Base-by-base conservation (phyloP, 2,888 invertebrate species). In the Lapara coniferarum region DNA sequence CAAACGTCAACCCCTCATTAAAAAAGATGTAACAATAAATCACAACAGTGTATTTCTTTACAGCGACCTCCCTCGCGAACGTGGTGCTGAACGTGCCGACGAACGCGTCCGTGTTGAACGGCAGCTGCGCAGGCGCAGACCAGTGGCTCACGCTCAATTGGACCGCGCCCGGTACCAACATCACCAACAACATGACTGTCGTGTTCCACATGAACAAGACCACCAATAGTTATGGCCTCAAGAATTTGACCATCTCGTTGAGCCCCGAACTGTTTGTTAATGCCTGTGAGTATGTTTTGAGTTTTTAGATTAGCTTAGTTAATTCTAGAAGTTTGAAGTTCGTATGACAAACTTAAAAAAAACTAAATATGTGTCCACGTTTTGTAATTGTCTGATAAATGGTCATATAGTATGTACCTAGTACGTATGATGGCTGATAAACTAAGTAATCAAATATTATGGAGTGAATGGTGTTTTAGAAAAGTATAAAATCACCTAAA, bases 221-320 rank as follows among this genome's bases (percentile, higher is more conserved):
- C 87, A 81, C 84, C 78, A 78, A 88, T 89, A 71, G 77, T 84
- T 81, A 89, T 83, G 72, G 77, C 79, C 70, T 88, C 79, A 75
- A 83, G 89, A 78, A 77, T 70, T 69, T 92, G 70, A 86, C 92
- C 76, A 73, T 92, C 71, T 76, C 83, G 0, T 80, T 93, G 0
- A 78, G 83, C 4, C 78, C 87, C 0, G 85, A 95, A 74, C 84
- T 89, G 53, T 95, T 95, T 74, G 80, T 85, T 37, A 90, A 89
- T 71, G 81, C 82, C 14, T 83, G 92, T 88, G 74, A 92, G 90
- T 90, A 66, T 70, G n/a, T 56, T 30, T 30, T n/a, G 16, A 37
- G 8, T 37, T 37, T 37, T 37, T 37, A 37, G 8, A 6, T 37
- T 37, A 37, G 37, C 37, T 37, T 37, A 37, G 37, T 25, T 25